A percentile compares a stretch with the other conserved stretches of the same genome.
Evolutionary conservation across 2,888 invertebrate genomes (phyloP).

Genomic region (Marronus borbonicus): DNA sequence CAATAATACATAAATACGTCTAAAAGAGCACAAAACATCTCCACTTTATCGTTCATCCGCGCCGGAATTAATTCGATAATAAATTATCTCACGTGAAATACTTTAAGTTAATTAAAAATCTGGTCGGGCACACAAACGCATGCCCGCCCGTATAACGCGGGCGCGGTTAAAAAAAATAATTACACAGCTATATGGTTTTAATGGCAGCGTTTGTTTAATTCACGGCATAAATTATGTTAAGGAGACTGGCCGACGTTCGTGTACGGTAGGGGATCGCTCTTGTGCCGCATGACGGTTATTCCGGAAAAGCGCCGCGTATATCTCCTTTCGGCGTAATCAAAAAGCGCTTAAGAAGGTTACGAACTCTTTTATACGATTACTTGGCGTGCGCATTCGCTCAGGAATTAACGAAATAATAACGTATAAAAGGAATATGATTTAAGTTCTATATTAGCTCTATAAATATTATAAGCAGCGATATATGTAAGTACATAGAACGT

Average conservation of each 20-base stretch:
- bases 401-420: constrained; percentile 36
- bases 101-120: constrained; percentile 44
- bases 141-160: constrained; percentile 28
- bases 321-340: constrained; percentile 40
- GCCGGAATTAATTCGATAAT: constrained; percentile 37
- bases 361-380: constrained; percentile 15
- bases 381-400: not conserved
- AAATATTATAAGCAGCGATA: no score
- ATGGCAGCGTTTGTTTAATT: constrained; percentile 40
- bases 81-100: constrained; percentile 43
- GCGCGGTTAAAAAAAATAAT: constrained; percentile 39
- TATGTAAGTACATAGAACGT: no score
- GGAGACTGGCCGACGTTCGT: not conserved
- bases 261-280: constrained; percentile 29
- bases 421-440: not conserved
- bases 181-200: constrained; percentile 42
- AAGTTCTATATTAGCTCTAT: not conserved
- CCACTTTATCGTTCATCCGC: constrained; percentile 16
- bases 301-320: constrained; percentile 24
- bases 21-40: not conserved
- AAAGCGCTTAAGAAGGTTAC: constrained; percentile 32
- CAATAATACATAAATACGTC: no score
- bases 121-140: constrained; percentile 21
- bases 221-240: constrained; percentile 43
- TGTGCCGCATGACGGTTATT: not conserved